Conservation (phyloP, 2,797 vertebrate genomes). For the Sternotherus odoratus region DNA sequence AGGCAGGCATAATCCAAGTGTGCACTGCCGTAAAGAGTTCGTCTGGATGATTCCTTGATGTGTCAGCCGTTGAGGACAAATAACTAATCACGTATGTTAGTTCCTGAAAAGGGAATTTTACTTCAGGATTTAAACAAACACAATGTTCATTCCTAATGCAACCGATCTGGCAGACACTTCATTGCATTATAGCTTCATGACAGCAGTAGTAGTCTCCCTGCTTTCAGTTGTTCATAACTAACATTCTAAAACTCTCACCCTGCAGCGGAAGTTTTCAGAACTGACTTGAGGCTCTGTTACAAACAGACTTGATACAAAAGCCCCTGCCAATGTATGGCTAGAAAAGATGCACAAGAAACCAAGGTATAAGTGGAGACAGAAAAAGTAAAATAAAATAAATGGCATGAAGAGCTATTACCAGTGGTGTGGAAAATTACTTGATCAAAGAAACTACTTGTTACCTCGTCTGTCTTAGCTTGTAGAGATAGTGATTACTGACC, state of each 20-base stretch:
- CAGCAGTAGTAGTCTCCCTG: constrained; percentile 26
- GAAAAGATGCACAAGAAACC: constrained; percentile 6
- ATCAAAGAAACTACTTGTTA: too few species aligned
- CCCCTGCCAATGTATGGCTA: neutral
- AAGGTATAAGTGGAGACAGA: neutral
- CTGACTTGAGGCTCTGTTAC: neutral
- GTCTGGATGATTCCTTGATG: neutral
- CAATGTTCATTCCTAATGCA: constrained; percentile 9
- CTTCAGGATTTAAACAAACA: neutral
- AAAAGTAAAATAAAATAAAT: constrained; percentile 18
- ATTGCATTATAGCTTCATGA: constrained; percentile 53
- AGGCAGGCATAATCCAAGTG: neutral
- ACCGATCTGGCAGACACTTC: constrained; percentile 47
- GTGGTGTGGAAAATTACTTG: too few species aligned
- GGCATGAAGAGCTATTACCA: neutral
- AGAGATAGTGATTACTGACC: too few species aligned
- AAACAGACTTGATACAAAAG: neutral
- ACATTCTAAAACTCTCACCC: constrained; percentile 68
- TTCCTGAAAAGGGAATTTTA: constrained; percentile 61
- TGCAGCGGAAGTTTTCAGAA: constrained; percentile 8
- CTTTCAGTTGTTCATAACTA: constrained; percentile 70
- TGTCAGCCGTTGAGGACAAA: neutral
- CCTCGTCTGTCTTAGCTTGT: too few species aligned
- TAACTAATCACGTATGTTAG: neutral
- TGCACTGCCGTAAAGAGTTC: neutral